Evolutionary conservation across 2,113 vertebrate genomes (phyloP), one percentile per base, ranked within the genome.

Genomic region (Speoplatyrhinus poulsoni): DNA sequence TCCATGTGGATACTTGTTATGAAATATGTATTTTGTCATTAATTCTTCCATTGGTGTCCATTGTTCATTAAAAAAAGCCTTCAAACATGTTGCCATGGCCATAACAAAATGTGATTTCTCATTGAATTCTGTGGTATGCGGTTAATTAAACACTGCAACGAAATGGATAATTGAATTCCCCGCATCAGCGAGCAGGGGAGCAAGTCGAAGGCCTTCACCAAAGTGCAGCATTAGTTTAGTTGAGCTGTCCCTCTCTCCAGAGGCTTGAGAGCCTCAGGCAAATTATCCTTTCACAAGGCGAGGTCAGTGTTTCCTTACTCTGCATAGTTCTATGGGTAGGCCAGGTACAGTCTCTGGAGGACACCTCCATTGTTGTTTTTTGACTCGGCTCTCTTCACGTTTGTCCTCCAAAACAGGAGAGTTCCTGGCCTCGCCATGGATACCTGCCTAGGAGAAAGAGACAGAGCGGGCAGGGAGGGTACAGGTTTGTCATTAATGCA

Each of bases 381-480:
- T 8, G 49, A 9, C 52, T 61, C 26, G 1, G 26, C 26, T 26
- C 26, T 26, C 55, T 53, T 6, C 57, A 11, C 47, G 12, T 46
- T 41, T 16, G 16, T 50, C 59, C 49, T 15, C 13, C 10, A 26
- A n/a, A 52, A 49, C 46, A 17, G n/a, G 50, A 46, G 17, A 26
- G 8, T 9, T 55, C 53, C 33, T 11, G 9, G 15, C 33, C 3
- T 9, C n/a, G 19, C 50, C 62, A 94, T 93, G 93, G 94, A 95
- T 48, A 65, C 82, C 19, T 93, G 86, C 69, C 54, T 89, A 62
- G 88, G 85, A 59, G 93, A 94, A 33, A 60, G 77, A 4, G 92
- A 95, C 66, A 90, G 87, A 65, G 87, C 91, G 68, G 91, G 84
- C 69, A 95, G 95, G 12, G 95, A 95, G 55, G 75, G 48, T 72